Percentiles rank a stretch among this genome's conserved stretches.
These are phyloP conservation scores for Scolopax rusticola DNA, from an alignment of 2,797 vertebrate genomes.

Conservation along the genomic window DNA sequence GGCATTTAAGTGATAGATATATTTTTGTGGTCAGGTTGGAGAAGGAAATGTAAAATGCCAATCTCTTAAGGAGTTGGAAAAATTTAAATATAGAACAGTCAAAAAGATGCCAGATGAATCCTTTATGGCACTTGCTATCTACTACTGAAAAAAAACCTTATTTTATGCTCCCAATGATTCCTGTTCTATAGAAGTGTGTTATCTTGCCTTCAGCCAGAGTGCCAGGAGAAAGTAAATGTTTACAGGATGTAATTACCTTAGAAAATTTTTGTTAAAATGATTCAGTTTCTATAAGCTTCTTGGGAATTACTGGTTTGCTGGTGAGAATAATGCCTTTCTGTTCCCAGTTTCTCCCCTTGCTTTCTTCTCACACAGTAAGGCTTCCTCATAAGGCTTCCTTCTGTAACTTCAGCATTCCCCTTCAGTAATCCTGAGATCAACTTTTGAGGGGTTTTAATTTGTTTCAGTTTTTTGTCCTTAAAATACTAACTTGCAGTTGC, in stretches of 20 bases:
- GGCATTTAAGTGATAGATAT: background rate
- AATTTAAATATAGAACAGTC: background rate
- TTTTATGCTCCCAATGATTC: background rate
- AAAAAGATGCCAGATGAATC: background rate
- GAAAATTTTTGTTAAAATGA: background rate
- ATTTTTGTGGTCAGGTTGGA: background rate
- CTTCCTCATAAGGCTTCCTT: background rate
- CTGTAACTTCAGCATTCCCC: background rate
- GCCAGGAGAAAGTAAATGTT: background rate
- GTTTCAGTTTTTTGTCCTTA: background rate
- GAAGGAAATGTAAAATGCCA: background rate
- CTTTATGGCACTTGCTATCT: background rate
- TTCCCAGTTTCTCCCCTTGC: background rate
- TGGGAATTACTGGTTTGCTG: background rate
- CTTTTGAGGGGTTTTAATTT: background rate
- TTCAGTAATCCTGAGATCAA: background rate
- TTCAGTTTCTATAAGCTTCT: background rate
- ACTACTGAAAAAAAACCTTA: background rate
- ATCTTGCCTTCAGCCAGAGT: background rate
- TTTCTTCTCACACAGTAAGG: background rate
- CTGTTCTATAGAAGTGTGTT: background rate
- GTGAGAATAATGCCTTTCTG: background rate
- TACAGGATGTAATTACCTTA: background rate
- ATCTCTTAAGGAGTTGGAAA: background rate
- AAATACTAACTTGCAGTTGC: background rate